Percentiles rank a stretch among this genome's conserved stretches.
Conservation (phyloP, 1,140 invertebrate genomes). For the Babylonia areolata region DNA sequence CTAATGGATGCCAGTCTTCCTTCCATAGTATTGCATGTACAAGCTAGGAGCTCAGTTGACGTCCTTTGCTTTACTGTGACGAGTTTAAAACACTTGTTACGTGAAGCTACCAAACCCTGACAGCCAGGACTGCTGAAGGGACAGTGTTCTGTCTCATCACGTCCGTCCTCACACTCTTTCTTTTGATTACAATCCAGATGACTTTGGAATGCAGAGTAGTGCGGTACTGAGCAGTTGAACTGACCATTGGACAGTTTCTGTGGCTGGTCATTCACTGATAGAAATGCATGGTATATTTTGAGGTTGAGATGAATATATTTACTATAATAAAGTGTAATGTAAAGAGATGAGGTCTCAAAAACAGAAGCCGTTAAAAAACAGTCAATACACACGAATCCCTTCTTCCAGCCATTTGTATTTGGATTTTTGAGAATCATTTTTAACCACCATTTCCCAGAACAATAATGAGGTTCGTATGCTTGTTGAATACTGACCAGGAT, state of each 20-base stretch:
- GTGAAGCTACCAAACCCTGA: not conserved
- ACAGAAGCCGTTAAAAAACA: not conserved
- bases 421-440: not conserved
- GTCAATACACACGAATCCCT: not conserved
- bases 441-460: not conserved
- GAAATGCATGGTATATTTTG: not conserved
- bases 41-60: not conserved
- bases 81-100: not conserved
- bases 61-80: not conserved
- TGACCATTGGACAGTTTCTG: not conserved
- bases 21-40: not conserved
- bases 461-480: too few species aligned
- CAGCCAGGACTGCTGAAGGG: constrained; percentile 18
- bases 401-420: not conserved
- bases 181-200: constrained; percentile 18
- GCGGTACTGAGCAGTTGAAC: constrained; percentile 1
- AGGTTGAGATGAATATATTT: not conserved
- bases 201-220: not conserved
- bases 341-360: not conserved
- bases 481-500: too few species aligned
- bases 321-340: not conserved
- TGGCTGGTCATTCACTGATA: not conserved
- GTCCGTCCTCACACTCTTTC: constrained; percentile 6
- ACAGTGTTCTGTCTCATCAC: constrained; percentile 10
- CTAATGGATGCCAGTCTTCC: not conserved